phyloP scores from a whole-genome alignment of 2,888 invertebrate species.

The Flexamia atlantica region DNA sequence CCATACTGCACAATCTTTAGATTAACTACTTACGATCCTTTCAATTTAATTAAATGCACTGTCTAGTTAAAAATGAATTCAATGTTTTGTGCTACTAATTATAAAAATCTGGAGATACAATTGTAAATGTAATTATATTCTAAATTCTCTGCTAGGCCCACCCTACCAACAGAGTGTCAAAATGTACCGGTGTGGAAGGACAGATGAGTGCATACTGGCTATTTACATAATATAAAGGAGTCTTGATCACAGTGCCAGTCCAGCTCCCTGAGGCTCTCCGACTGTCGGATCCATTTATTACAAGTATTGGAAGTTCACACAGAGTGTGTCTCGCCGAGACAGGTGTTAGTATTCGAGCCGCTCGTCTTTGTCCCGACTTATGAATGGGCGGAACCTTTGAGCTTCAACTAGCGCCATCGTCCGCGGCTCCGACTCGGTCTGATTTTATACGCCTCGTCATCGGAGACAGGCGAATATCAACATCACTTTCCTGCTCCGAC shows the following conservation, averaged over 20 bases:
- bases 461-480: constrained; percentile 49
- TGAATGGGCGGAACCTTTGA: constrained; percentile 53
- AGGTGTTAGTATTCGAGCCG: constrained; percentile 34
- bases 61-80: too few species aligned
- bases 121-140: too few species aligned
- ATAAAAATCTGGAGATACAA: too few species aligned
- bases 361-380: constrained; percentile 38
- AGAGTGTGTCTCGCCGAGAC: not conserved
- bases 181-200: too few species aligned
- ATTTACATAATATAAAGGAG: too few species aligned
- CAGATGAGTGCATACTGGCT: too few species aligned
- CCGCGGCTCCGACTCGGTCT: not conserved
- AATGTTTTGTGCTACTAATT: too few species aligned
- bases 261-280: constrained; percentile 7
- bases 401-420: constrained; percentile 26
- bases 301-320: not conserved
- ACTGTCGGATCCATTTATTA: not conserved
- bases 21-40: too few species aligned
- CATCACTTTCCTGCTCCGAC: constrained; percentile 27
- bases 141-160: too few species aligned
- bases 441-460: constrained; percentile 36
- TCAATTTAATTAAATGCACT: too few species aligned
- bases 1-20: too few species aligned
- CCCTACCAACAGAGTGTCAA: too few species aligned
- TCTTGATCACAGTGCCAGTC: constrained; percentile 2